Percentiles rank a stretch among this genome's conserved stretches.
These are phyloP conservation scores for Aphodius granarius DNA, from an alignment of 2,888 invertebrate species.

Conservation along the genomic window DNA sequence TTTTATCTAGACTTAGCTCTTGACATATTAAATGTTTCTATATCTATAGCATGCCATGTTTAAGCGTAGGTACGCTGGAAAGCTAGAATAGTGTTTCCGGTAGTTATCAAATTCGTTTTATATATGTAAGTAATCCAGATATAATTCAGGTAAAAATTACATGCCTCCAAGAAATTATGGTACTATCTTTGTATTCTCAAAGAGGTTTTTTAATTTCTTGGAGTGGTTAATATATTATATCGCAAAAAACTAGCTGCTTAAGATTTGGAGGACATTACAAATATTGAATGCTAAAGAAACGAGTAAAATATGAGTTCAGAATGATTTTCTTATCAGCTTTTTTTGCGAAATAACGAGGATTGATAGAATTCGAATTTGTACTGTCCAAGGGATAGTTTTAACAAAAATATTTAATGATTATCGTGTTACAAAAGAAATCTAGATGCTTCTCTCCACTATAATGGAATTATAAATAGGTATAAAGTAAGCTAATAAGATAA, in stretches of 20 bases:
- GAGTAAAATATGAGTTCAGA: not conserved
- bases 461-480: conserved; percentile 1
- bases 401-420: conserved; percentile 9
- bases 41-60: conserved; percentile 15
- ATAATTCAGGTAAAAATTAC: not conserved
- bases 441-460: conserved; percentile 15
- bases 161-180: too few relatives aligned
- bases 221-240: not conserved
- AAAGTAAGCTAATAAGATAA: conserved; percentile 5
- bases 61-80: conserved; percentile 19
- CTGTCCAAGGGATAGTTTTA: not conserved
- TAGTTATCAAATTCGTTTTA: not conserved
- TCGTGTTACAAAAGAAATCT: conserved; percentile 5
- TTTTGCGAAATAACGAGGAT: not conserved
- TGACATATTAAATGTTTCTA: conserved; percentile 13
- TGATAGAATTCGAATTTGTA: not conserved
- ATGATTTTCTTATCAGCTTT: not conserved
- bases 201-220: too few relatives aligned
- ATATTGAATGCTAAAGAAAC: not conserved
- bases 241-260: not conserved
- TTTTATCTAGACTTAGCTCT: conserved; percentile 6
- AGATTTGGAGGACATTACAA: not conserved
- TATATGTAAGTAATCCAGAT: not conserved
- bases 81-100: not conserved
- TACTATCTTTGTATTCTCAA: too few relatives aligned